Base-by-base conservation (phyloP, 2,888 invertebrate species). In the Phyllotreta striolata region DNA sequence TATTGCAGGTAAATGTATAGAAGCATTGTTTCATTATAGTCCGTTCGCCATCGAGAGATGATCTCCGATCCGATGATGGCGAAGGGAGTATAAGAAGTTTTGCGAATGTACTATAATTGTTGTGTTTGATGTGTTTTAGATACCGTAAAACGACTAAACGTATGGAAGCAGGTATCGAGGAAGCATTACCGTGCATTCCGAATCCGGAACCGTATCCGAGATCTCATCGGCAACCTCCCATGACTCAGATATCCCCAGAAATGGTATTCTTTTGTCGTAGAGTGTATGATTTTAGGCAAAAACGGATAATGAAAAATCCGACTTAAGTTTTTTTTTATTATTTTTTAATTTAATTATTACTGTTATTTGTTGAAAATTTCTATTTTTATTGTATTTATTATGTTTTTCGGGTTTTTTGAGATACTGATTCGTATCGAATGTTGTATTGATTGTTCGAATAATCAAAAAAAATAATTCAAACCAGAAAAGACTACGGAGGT, bases 231-330 rank as follows among this genome's bases (percentile, higher is more conserved):
- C 87, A 85, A 78, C 88, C 91, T 73, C 86, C 89, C 81, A 80
- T 90, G 82, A 66, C 77, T 54, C 83, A 89, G 72, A 88, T 90
- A 55, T 87, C 89, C 61, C 86, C 89, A 6, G 96, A 96, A 76
- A 89, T 95, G 81, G 93, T 98, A 46, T 93, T 97, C 80, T 94
- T 96, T 85, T 97, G 97, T 83, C 90, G 96, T 54, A 91, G 93
- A 74, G 92, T 97, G 65, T 98, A 97, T 84, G 97, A 98, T 84
- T 96, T 95, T 84, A 88, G 96, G 73, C 91, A 93, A 75, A 95
- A 94, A 79, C 85, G 91, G 74, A 86, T 91, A 66, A 77, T 82
- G 46, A 82, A 82, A 70, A 82, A 82, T 78, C 82, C 82, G 12
- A 80, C 80, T 74, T 82, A 81, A 80, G 74, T 72, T 44, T 24